Evolutionary conservation across 2,113 vertebrate species (phyloP).

Genomic region (Gasterosteus nipponicus): DNA sequence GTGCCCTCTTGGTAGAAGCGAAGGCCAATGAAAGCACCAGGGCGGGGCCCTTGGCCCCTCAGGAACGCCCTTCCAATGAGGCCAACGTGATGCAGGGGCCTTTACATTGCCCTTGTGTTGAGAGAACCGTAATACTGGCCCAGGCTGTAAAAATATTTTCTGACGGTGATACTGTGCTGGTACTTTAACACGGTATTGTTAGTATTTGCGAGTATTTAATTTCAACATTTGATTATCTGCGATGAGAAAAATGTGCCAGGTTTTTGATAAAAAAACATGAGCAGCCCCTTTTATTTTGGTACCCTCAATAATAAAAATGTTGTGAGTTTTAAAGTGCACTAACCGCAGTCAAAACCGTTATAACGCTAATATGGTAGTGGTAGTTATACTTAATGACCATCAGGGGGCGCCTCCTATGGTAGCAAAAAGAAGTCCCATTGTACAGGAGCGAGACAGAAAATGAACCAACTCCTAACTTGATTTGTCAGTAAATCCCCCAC

Average conservation of each 20-base stretch:
- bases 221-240: background rate
- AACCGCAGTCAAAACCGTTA: background rate
- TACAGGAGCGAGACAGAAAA: background rate
- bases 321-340: background rate
- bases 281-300: background rate
- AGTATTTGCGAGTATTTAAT: background rate
- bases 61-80: background rate
- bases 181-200: background rate
- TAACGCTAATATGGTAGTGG: background rate
- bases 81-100: background rate
- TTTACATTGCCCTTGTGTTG: no score
- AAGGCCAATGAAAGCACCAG: no score
- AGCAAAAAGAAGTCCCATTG: background rate
- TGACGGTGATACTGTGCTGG: background rate
- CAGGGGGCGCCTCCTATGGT: background rate
- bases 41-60: no score
- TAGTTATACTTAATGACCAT: background rate
- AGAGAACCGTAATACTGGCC: no score
- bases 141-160: no score
- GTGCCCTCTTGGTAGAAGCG: background rate
- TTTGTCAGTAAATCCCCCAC: background rate
- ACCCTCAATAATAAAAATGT: background rate
- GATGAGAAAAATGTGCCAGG: background rate
- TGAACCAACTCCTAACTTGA: background rate
- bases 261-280: no score